Base-by-base conservation (phyloP, 2,797 vertebrate species). In the Pangasius larnaudii region DNA sequence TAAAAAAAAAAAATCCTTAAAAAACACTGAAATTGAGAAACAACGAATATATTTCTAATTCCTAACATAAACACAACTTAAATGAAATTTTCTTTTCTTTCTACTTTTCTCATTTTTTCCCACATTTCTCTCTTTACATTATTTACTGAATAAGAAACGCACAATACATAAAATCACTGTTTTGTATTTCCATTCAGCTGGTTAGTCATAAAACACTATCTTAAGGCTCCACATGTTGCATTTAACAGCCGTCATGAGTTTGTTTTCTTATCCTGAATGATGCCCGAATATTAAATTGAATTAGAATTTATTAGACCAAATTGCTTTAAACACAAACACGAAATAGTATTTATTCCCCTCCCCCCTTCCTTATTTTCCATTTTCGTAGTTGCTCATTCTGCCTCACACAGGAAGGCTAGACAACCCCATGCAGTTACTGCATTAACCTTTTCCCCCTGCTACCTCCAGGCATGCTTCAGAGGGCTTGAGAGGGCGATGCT, bases 401-500 rank as follows among this genome's bases (percentile, higher is more conserved):
- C 65, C 19, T 59, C 36, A 84, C 61, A 71, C 81, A 63, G 42
- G 80, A 85, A 72, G 39, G 33, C 75, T 78, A 78, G 78, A 42
- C 51, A 13, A 67, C 69, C 49, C 56, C 14, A 33, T 49, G 46
- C 58, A 10, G 19, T 78, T 75, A 4, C 61, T 53, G 3, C 11
- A 42, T 69, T 79, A 58, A 71, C 18, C 42, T 56, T 30, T 42
- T 75, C 67, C 85, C 84, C 67, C 79, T 74, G 65, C 65, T 71
- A 84, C 59, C 61, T 14, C 46, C 77, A 78, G 39, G 46, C 74
- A 69, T 58, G 51, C 59, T 58, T 56, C 53, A 88, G 71, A 81
- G 33, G 86, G 78, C 74, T 51, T 59, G 14, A 89, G 39, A 61
- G 49, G 78, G 77, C 51, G 75, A 77, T 3, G 16, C 53, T 89